These are phyloP conservation scores for Drosophila macrospina DNA, from an alignment of 2,888 invertebrate species.

Conservation along the genomic window DNA sequence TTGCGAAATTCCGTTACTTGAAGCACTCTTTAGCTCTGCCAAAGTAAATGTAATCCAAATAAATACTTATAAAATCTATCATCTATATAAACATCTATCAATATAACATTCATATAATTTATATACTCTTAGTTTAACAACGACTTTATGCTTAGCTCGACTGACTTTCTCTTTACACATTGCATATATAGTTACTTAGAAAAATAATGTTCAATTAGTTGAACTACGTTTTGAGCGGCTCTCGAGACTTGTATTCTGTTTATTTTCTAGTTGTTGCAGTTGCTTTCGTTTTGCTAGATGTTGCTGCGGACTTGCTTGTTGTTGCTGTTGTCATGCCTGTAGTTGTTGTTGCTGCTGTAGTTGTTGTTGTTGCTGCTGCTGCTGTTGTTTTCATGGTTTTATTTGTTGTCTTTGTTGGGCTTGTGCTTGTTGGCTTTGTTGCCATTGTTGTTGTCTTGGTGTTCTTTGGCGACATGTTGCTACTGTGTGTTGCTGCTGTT, in stretches of 20 bases:
- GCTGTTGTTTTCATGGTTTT: conserved; percentile 35
- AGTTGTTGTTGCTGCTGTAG: conserved; percentile 30
- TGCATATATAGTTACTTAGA: conserved; percentile 52
- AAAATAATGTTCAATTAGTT: conserved; percentile 67
- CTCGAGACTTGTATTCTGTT: conserved; percentile 29
- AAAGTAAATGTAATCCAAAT: conserved; percentile 51
- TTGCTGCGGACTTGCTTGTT: conserved; percentile 30
- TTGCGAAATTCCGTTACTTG: conserved; percentile 23
- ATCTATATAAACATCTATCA: conserved; percentile 43
- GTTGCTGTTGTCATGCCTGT: conserved; percentile 30
- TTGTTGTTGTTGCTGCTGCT: conserved; percentile 11
- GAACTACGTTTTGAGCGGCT: conserved; percentile 27
- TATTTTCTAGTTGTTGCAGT: conserved; percentile 60
- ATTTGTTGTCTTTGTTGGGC: conserved; percentile 48
- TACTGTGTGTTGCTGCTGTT: conserved; percentile 35
- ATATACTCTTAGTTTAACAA: conserved; percentile 26
- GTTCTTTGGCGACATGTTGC: conserved; percentile 45
- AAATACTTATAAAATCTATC: conserved; percentile 55
- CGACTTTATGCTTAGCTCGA: conserved; percentile 47
- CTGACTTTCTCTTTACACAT: conserved; percentile 26
- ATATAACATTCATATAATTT: conserved; percentile 21
- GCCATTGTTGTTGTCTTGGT: conserved; percentile 40
- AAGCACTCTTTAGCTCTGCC: conserved; percentile 5
- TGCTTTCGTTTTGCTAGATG: conserved; percentile 60
- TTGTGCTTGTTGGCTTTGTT: conserved; percentile 44